A percentile compares a stretch with the other conserved stretches of the same genome.
Evolutionary conservation across 2,113 vertebrate species (phyloP).

Genomic region (Petromus typicus): DNA sequence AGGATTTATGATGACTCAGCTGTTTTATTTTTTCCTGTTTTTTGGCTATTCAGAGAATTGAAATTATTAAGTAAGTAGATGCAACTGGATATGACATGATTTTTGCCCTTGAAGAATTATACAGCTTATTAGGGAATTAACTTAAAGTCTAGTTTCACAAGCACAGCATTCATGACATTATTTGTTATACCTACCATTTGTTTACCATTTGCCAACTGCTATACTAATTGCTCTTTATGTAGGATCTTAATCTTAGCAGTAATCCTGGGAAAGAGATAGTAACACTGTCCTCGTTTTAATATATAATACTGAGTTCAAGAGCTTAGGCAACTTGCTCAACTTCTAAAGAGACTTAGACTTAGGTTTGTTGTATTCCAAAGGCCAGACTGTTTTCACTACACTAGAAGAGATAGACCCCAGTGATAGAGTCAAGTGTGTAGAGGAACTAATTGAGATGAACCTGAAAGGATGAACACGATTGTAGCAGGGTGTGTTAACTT

Average conservation of each 20-base stretch:
- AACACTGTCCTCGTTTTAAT: background rate
- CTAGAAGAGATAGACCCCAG: background rate
- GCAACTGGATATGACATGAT: background rate
- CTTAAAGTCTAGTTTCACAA: background rate
- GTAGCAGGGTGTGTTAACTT: background rate
- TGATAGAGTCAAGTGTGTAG: background rate
- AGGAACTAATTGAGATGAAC: background rate
- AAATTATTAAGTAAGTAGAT: slow-evolving; percentile 46
- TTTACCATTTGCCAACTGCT: background rate
- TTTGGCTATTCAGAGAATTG: slow-evolving; percentile 21
- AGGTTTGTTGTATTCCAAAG: background rate
- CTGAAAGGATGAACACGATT: background rate
- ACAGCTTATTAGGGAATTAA: background rate
- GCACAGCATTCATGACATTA: background rate
- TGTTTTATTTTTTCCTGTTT: slow-evolving; percentile 33
- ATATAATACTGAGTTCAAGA: background rate
- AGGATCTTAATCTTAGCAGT: background rate
- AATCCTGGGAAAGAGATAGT: background rate
- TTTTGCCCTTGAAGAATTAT: slow-evolving; percentile 27
- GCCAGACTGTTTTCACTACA: background rate
- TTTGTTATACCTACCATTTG: background rate
- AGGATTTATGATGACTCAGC: background rate
- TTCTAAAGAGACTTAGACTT: slow-evolving; percentile 4
- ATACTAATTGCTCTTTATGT: background rate
- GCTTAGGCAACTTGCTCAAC: background rate